Evolutionary conservation across 2,888 invertebrate genomes (phyloP).

Genomic region (Malachius bipustulatus): DNA sequence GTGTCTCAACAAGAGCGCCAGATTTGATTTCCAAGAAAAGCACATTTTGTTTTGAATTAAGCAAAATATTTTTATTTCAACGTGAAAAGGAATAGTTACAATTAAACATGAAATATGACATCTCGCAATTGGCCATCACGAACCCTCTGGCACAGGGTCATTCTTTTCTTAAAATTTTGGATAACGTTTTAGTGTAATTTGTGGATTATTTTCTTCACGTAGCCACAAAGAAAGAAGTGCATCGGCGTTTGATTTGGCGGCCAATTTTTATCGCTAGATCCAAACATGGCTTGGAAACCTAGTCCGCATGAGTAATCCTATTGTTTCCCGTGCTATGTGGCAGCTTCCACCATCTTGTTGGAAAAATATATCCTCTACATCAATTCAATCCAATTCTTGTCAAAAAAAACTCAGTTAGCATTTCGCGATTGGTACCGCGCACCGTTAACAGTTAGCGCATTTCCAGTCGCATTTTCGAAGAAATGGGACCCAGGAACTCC

Average conservation of each 20-base stretch:
- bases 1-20: neutral
- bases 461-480: constrained; percentile 3
- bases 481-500: neutral
- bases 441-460: constrained; percentile 3
- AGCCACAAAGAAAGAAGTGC: neutral
- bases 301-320: neutral
- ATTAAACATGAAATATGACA: constrained; percentile 1
- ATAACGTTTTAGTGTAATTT: neutral
- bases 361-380: neutral
- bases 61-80: neutral
- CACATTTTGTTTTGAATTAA: constrained; percentile 1
- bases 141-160: no score
- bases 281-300: constrained; percentile 1
- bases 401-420: constrained; percentile 1
- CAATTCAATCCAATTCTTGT: constrained; percentile 1
- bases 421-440: constrained; percentile 2
- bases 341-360: constrained; percentile 1
- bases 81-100: constrained; percentile 1
- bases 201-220: neutral
- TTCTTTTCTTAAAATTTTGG: constrained; percentile 1
- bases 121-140: constrained; percentile 2
- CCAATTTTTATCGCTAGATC: neutral
- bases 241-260: constrained; percentile 3
- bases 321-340: neutral
- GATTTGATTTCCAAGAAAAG: constrained; percentile 2